Percentiles rank a stretch among this genome's conserved stretches.
Evolutionary conservation across 1,140 invertebrate genomes (phyloP).

Genomic region (Chelonus insularis): DNA sequence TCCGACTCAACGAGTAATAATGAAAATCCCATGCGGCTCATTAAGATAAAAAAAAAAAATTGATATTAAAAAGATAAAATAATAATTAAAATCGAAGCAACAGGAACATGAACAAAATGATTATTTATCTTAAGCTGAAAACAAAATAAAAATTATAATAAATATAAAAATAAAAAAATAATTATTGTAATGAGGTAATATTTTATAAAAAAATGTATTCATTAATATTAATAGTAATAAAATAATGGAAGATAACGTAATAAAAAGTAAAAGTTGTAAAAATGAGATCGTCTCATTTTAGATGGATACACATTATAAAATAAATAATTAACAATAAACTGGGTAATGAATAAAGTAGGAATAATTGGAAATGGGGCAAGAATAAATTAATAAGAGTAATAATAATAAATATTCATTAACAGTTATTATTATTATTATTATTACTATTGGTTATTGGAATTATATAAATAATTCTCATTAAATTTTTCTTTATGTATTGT

Average conservation of each 20-base stretch:
- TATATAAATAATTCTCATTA: conserved; percentile 26
- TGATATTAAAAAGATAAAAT: no score
- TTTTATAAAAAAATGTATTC: conserved; percentile 39
- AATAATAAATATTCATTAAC: conserved; percentile 32
- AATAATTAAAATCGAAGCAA: no score
- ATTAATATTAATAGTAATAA: conserved; percentile 37
- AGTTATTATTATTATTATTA: conserved; percentile 29
- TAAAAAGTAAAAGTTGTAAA: conserved; percentile 15
- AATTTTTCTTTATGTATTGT: conserved; percentile 4
- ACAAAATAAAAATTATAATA: conserved; percentile 33
- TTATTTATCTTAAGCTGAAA: conserved; percentile 11
- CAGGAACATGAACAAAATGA: conserved; percentile 16
- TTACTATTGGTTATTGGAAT: conserved; percentile 23
- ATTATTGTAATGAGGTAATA: conserved; percentile 38
- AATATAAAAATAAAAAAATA: conserved; percentile 34
- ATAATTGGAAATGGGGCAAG: no score
- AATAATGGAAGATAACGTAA: conserved; percentile 24
- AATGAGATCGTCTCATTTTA: conserved; percentile 26
- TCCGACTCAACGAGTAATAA: no score
- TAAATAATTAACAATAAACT: no score
- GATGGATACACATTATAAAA: no score
- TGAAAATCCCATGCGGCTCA: no score
- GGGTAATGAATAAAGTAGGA: no score
- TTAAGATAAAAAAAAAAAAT: no score
- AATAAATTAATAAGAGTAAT: no score